Percentiles rank a stretch among this genome's conserved stretches.
These are phyloP conservation scores for Pristionchus mayeri DNA, from an alignment of 2,888 invertebrate genomes.

Conservation along the genomic window DNA sequence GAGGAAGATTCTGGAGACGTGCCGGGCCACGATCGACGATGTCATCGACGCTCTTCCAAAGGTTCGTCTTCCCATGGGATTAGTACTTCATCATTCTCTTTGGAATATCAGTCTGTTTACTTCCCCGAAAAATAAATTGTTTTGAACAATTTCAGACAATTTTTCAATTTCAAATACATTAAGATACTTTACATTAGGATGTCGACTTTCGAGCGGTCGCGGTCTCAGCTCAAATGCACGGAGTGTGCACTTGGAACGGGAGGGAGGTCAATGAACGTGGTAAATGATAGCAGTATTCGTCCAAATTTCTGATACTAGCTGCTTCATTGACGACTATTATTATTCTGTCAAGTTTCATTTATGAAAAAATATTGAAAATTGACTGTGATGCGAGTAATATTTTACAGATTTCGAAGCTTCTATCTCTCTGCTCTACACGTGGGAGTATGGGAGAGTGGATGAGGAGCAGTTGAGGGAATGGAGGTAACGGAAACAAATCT, in stretches of 20 bases:
- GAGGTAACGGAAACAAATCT: too few relatives aligned
- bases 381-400: too few relatives aligned
- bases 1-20: background rate
- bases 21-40: background rate
- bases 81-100: too few relatives aligned
- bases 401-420: background rate
- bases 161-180: too few relatives aligned
- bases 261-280: background rate
- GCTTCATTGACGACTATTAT: background rate
- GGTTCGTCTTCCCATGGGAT: too few relatives aligned
- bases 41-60: background rate
- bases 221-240: constrained; percentile 6
- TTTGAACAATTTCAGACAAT: too few relatives aligned
- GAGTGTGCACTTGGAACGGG: constrained; percentile 18
- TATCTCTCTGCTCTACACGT: background rate
- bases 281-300: background rate
- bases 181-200: background rate
- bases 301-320: background rate
- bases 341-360: too few relatives aligned
- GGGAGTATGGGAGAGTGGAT: background rate
- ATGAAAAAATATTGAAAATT: too few relatives aligned
- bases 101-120: too few relatives aligned
- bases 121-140: too few relatives aligned
- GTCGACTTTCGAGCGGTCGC: background rate
- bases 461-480: constrained; percentile 7